Percentiles rank a stretch among this genome's conserved stretches.
These are phyloP conservation scores for Pygathrix nemaeus DNA, from an alignment of 2,113 vertebrate genomes.

Conservation along the genomic window DNA sequence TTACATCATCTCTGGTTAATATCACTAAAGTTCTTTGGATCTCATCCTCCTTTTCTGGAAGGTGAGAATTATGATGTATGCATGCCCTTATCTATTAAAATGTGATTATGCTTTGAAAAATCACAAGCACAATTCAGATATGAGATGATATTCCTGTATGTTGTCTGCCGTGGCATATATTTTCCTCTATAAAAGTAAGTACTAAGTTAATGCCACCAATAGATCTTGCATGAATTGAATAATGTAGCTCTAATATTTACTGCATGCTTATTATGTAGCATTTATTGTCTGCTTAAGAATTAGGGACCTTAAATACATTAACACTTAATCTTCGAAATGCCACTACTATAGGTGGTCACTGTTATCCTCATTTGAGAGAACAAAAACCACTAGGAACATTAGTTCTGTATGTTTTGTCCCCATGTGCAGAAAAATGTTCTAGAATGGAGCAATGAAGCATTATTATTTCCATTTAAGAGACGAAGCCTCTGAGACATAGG, in stretches of 20 bases:
- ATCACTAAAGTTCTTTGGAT: not conserved
- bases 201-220: not conserved
- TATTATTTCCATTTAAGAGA: not conserved
- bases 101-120: conserved; percentile 13
- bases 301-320: not conserved
- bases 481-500: not conserved
- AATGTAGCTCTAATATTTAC: not conserved
- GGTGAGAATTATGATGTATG: not conserved
- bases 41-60: not conserved
- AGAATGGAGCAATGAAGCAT: not conserved
- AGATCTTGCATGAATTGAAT: not conserved
- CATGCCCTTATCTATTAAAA: not conserved
- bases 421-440: not conserved
- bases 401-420: not conserved
- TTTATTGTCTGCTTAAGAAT: not conserved
- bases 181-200: conserved; percentile 6
- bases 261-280: not conserved
- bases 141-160: not conserved
- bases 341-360: not conserved
- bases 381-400: not conserved
- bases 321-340: not conserved
- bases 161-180: not conserved
- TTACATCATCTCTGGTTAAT: not conserved
- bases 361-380: not conserved
- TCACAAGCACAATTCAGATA: not conserved